A percentile compares a stretch with the other conserved stretches of the same genome.
Evolutionary conservation across 35 echinoderm and acorn worm species (phyloP).

Genomic region (Apostichopus japonicus): DNA sequence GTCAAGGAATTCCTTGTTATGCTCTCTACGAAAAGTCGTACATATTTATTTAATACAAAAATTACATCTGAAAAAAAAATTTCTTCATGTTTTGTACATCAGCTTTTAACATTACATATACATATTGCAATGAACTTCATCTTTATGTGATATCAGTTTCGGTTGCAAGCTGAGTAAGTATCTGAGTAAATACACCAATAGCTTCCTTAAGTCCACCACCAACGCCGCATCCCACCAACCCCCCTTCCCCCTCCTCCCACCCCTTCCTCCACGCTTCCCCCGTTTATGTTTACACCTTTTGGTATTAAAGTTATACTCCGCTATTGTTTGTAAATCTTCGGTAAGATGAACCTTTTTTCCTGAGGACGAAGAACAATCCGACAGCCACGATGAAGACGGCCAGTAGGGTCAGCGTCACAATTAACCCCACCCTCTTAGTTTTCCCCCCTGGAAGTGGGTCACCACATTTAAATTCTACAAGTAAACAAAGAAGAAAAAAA

Average conservation of each 20-base stretch:
- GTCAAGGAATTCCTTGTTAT: no score
- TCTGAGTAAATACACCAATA: no score
- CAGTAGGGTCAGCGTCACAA: neutral
- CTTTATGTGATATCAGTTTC: no score
- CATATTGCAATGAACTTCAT: no score
- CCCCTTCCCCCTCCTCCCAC: neutral
- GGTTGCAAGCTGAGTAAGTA: no score
- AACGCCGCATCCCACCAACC: neutral
- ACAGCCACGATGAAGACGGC: neutral
- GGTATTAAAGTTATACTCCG: neutral
- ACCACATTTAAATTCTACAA: neutral
- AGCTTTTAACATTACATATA: no score
- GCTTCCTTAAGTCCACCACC: no score
- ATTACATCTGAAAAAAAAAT: no score
- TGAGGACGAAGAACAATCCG: neutral
- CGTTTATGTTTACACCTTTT: neutral
- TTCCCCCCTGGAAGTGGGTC: neutral
- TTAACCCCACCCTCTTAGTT: neutral
- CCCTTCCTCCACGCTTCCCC: neutral
- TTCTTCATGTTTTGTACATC: no score
- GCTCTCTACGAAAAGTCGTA: no score
- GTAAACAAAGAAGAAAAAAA: neutral
- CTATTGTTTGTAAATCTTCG: conserved; percentile 2
- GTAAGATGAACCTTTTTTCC: neutral
- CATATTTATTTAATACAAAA: no score